Conservation (phyloP, 1,140 invertebrate species). For the Bombus terrestris region DNA sequence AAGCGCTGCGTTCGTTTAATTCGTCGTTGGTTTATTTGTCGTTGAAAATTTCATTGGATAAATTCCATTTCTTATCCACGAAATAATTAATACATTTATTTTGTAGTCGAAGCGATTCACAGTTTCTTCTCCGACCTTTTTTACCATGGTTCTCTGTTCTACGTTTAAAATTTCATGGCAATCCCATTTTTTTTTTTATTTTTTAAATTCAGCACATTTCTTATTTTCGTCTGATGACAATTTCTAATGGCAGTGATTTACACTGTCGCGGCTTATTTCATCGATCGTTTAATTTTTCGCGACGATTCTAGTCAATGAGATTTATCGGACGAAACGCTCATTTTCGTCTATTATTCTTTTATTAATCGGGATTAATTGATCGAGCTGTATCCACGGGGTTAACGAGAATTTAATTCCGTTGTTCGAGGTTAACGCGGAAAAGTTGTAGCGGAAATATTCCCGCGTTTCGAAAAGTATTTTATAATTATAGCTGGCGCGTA, state of each 20-base stretch:
- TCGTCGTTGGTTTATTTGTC: too few species aligned
- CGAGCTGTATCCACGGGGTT: not conserved
- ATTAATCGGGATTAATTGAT: not conserved
- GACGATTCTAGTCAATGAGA: not conserved
- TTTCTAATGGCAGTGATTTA: not conserved
- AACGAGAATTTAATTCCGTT: not conserved
- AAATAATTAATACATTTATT: too few species aligned
- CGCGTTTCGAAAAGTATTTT: not conserved
- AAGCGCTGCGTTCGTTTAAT: not conserved
- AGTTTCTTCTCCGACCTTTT: too few species aligned
- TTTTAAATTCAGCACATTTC: too few species aligned
- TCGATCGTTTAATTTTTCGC: not conserved
- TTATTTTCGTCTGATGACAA: too few species aligned
- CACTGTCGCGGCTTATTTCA: not conserved
- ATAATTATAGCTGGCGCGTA: conserved; percentile 2
- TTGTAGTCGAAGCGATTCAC: too few species aligned
- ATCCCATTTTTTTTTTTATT: too few species aligned
- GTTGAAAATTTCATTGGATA: not conserved
- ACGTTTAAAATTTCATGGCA: too few species aligned
- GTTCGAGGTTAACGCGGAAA: not conserved
- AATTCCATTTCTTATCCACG: not conserved
- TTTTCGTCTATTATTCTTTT: not conserved
- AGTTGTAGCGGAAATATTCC: not conserved
- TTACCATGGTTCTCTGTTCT: too few species aligned
- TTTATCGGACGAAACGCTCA: not conserved